Percentiles rank a stretch among this genome's conserved stretches.
Conservation (phyloP, 2,797 vertebrate genomes). For the Paratrypauchen microcephalus region DNA sequence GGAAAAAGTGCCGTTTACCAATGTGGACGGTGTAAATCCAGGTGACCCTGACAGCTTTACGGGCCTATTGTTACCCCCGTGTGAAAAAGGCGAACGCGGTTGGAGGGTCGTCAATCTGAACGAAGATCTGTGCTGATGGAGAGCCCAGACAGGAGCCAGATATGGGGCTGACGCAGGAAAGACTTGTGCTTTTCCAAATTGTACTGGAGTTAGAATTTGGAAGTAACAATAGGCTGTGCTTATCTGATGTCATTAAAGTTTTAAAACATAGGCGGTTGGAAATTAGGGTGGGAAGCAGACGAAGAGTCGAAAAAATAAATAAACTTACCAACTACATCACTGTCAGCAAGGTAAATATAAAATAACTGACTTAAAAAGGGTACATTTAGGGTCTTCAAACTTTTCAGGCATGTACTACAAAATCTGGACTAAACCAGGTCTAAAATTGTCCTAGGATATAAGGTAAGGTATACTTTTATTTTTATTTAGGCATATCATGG, state of each 20-base stretch:
- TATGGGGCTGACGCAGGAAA: neutral
- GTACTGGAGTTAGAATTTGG: neutral
- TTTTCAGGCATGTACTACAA: too few species aligned
- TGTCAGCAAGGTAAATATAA: too few species aligned
- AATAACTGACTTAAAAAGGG: too few species aligned
- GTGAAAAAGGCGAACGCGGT: slow-evolving; percentile 51
- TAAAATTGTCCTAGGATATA: too few species aligned
- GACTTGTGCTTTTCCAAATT: neutral
- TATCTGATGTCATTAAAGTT: neutral
- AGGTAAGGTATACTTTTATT: too few species aligned
- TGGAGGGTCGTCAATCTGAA: slow-evolving; percentile 60
- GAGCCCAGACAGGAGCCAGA: slow-evolving; percentile 30
- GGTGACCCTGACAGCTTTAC: slow-evolving; percentile 75
- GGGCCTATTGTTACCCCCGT: slow-evolving; percentile 73
- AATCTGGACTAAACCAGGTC: too few species aligned
- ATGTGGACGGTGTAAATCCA: slow-evolving; percentile 65
- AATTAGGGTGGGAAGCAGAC: too few species aligned
- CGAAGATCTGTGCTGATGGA: slow-evolving; percentile 57
- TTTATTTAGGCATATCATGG: too few species aligned
- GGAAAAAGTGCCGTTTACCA: slow-evolving; percentile 42
- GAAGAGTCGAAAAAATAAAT: too few species aligned
- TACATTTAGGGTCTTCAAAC: too few species aligned
- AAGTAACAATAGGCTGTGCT: neutral
- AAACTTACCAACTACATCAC: too few species aligned
- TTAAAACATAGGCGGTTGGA: neutral